Evolutionary conservation across 1,140 invertebrate genomes (phyloP), one percentile per base, ranked within the genome.

Genomic region (Polypedilum vanderplanki): DNA sequence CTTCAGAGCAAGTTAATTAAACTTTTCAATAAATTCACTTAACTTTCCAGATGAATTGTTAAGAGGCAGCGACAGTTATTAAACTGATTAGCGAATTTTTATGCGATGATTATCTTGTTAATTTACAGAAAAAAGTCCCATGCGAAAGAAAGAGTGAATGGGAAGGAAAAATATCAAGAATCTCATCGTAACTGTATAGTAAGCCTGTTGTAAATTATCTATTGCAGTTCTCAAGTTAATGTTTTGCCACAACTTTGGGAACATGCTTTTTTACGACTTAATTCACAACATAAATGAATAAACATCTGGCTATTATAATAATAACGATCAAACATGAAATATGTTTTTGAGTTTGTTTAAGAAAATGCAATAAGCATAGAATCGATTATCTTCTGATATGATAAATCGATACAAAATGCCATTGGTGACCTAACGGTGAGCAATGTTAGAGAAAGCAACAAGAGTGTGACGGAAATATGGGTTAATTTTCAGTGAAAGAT

Each of bases 221-320:
- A 57, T 57, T 57, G 46, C 46, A 57, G 4, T 57, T 57, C 46
- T 57, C 46, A 57, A 12, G 46, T 3, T 5, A 3, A 5, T 33
- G 24, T 33, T 33, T 33, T 33, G 5, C 2, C 24, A 33, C 24
- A 33, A 5, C 24, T 33, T 57, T 57, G 46, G 15, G 46, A 57
- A 57, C 12, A 57, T 57, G 46, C 46, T 57, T n/a, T 57, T 33
- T 57, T 57, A 57, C 12, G 12, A n/a, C 46, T 57, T 57, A n/a
- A 57, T 57, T 57, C 46, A n/a, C 12, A 57, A 57, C n/a, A n/a
- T 57, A n/a, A 57, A 57, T 57, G 46, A 57, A 57, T 57, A 57
- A 57, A 57, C 46, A 57, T 57, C 46, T 57, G 46, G 46, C n/a
- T 15, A 33, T 33, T 33, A 33, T 33, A 33, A 33, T 33, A 33